Conservation (phyloP, 2,888 invertebrate genomes). For the Eucera pruinosa region DNA sequence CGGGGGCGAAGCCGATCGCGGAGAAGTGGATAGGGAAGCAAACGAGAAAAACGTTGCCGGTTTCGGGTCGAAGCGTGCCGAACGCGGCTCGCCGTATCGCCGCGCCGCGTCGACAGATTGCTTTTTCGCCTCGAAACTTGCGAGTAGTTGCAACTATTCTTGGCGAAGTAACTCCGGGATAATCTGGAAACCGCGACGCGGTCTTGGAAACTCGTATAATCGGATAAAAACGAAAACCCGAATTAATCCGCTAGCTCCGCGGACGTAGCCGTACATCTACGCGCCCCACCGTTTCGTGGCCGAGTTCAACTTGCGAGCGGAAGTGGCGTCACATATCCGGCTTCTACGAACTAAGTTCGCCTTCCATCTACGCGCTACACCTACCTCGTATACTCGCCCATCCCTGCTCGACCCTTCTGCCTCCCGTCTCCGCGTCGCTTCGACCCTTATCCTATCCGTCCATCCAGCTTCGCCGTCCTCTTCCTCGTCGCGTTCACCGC, state of each 20-base stretch:
- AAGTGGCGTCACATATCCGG: slow-evolving; percentile 79
- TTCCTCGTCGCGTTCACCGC: slow-evolving; percentile 20
- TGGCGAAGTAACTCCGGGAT: slow-evolving; percentile 46
- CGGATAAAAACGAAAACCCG: slow-evolving; percentile 78
- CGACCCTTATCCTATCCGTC: slow-evolving; percentile 32
- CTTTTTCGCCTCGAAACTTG: slow-evolving; percentile 51
- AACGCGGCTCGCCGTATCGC: slow-evolving; percentile 26
- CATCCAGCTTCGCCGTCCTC: slow-evolving; percentile 8
- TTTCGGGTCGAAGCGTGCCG: neutral
- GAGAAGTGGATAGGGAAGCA: neutral
- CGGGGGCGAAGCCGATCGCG: too few relatives aligned
- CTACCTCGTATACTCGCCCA: slow-evolving; percentile 4
- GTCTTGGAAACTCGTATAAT: slow-evolving; percentile 71
- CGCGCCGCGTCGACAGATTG: slow-evolving; percentile 43
- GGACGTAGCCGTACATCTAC: slow-evolving; percentile 54
- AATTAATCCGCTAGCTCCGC: slow-evolving; percentile 76
- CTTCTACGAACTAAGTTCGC: slow-evolving; percentile 75
- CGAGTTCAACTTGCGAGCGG: slow-evolving; percentile 73
- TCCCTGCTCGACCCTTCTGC: slow-evolving; percentile 8
- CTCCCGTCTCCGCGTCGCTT: slow-evolving; percentile 9
- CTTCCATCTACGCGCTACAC: slow-evolving; percentile 33
- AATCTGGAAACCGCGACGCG: slow-evolving; percentile 58
- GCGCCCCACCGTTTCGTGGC: slow-evolving; percentile 63
- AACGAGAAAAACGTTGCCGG: neutral
- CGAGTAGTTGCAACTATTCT: slow-evolving; percentile 49